Evolutionary conservation across 2,888 invertebrate species (phyloP), one percentile per base, ranked within the genome.

Genomic region (Drosophila anomalipes): DNA sequence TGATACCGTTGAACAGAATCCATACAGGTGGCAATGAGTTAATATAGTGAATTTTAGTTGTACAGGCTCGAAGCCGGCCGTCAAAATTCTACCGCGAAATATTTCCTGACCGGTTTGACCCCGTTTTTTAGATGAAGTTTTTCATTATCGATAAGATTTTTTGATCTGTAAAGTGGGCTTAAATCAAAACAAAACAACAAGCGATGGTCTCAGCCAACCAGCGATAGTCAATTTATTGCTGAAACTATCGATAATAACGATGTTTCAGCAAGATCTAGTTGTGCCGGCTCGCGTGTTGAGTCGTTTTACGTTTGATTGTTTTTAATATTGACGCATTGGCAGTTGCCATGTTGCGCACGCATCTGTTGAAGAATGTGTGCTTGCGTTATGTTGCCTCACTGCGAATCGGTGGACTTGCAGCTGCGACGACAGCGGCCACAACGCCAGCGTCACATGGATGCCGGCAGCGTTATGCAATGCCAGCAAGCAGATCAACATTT

Each of bases 301-400:
- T 53, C 26, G 32, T 14, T 7, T 32, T 54, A 19, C 56, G 30
- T 30, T 28, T 70, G 61, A 22, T 62, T 78, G 57, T 58, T 61
- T 64, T 63, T 3, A 30, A 16, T 58, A 26, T 30, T 32, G n/a
- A 26, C 47, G 41, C 41, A 61, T 47, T 57, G 53, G 67, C 68
- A 56, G 30, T 35, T 28, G 79, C 54, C 53, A 79, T 79, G 79
- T 70, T 79, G 49, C 82, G 83, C 22, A 61, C 79, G 6, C 70
- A 80, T 22, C 33, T 85, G 5, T 62, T 79, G 64, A 77, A 72
- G 32, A 70, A 64, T 61, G 58, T 70, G 53, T 73, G 77, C 41
- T 30, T 61, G 33, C 73, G 67, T n/a, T 57, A 62, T 47, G 47
- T 26, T 16, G 47, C 16, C 32, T 28, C 76, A 30, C 30, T 70